Base-by-base conservation (phyloP, 2,888 invertebrate genomes). In the Xestoiulus laeticollis region DNA sequence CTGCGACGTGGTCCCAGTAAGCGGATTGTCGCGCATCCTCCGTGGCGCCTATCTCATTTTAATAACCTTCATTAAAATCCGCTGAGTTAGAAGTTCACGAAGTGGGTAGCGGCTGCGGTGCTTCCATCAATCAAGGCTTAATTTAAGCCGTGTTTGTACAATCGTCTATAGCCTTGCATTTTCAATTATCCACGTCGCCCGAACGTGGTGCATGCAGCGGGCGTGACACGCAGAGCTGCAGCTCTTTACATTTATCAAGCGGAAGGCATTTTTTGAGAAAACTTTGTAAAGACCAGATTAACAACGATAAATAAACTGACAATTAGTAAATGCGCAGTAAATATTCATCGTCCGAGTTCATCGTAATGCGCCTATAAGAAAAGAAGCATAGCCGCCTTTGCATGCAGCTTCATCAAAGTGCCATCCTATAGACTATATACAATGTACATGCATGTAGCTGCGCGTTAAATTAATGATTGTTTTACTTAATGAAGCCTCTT, bases 381-480 rank as follows among this genome's bases (percentile, higher is more conserved):
- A 16, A 53, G 53, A 53, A 14, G 53, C 53, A 19, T 53, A 10
- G 59, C 59, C 22, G 6, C 59, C n/a, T 59, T 59, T 8, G 1
- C 16, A 16, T 22, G n/a, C n/a, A 32, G 30, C 84, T 84, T 84
- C 38, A 84, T 84, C 84, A 84, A 84, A 84, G 32, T 84, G 84
- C 84, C 32, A 84, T 84, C 38, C 84, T 19, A 38, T 16, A 53
- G 12, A 16, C 53, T 53, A 16, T 53, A 16, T 16, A 53, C 53
- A 16, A 53, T 53, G 12, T n/a, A n/a, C n/a, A 19, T 26, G 22
- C 84, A 32, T 19, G 84, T 32, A n/a, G 84, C 84, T 16, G 19
- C 38, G n/a, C 19, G 84, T 32, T 84, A 84, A 84, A 84, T 84
- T 84, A 84, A 84, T 84, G 84, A 84, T 84, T 32, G 10, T 84